These are phyloP conservation scores for Cotesia congregata DNA, from an alignment of 2,888 invertebrate species.

Conservation along the genomic window DNA sequence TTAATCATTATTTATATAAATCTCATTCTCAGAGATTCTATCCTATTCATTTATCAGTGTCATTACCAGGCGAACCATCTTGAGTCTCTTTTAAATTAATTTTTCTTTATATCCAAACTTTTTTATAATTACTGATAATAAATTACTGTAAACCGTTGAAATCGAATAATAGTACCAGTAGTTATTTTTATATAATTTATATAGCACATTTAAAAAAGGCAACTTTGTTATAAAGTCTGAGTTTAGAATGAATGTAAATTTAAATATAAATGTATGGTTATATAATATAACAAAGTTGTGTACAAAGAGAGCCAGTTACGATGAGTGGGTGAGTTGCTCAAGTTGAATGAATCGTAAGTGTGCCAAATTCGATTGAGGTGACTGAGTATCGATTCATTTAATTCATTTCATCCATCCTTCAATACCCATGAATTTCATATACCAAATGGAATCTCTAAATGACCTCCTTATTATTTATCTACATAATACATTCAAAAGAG, in stretches of 20 bases:
- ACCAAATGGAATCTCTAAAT: background rate
- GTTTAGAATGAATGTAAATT: background rate
- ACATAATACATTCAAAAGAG: background rate
- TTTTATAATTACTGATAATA: background rate
- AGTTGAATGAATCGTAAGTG: slow-evolving; percentile 53
- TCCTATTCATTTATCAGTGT: background rate
- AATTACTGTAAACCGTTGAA: no score
- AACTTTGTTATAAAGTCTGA: background rate
- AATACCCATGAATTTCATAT: slow-evolving; percentile 17
- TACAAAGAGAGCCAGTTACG: no score
- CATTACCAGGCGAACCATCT: background rate
- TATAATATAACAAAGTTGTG: no score
- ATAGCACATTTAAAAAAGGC: no score
- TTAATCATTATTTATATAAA: background rate
- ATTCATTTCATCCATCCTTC: background rate
- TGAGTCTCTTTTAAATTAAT: background rate
- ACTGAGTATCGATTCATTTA: background rate
- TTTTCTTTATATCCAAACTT: background rate
- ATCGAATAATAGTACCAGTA: no score
- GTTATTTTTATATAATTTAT: no score
- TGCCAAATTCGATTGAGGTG: slow-evolving; percentile 57
- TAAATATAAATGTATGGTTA: no score
- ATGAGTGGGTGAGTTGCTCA: background rate
- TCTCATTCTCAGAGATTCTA: background rate
- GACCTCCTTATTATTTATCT: background rate